Evolutionary conservation across 1,140 invertebrate genomes (phyloP), one percentile per base, ranked within the genome.

Genomic region (Monomorium pharaonis): DNA sequence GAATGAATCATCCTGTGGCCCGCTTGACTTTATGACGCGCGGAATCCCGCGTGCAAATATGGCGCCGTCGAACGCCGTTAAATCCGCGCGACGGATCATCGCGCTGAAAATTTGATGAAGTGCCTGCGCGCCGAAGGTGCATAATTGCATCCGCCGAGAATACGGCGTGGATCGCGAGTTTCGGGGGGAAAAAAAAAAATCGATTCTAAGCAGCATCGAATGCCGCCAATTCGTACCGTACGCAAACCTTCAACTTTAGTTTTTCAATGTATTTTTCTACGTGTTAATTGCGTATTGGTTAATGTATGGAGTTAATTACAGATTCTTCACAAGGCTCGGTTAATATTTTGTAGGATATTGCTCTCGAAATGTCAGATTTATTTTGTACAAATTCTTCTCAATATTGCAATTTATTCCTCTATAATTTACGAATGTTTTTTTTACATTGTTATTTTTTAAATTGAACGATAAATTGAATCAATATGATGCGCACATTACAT

Each of bases 41-140:
- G 91, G 92, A 94, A 94, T 94, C 92, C 93, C 91, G 90, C 93
- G 91, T 94, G 92, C 92, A 93, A 94, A 94, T 94, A 94, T 94
- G 92, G 94, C 91, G 93, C 92, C 81, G 93, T 92, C 92, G 92
- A 93, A 37, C 14, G 51, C n/a, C n/a, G 49, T 81, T 72, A 81
- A 72, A 51, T 81, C 12, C 65, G 51, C 65, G 37, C 21, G 24
- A 56, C 24, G 27, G 67, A 83, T 72, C 42, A 74, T 83, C 42
- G 27, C 78, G 27, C 21, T 74, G 51, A 74, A 72, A 83, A 83
- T 83, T 83, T 83, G 18, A 83, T 83, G 3, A 33, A 83, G 51
- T 60, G 65, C 18, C 37, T 49, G 78, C 49, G 37, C 37, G n/a
- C 21, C 27, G 14, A 56, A 24, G 30, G n/a, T 27, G 77, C 14